A percentile compares a stretch with the other conserved stretches of the same genome.
phyloP scores from a whole-genome alignment of 2,797 vertebrate genomes.

The Coranthus polyacanthus region DNA sequence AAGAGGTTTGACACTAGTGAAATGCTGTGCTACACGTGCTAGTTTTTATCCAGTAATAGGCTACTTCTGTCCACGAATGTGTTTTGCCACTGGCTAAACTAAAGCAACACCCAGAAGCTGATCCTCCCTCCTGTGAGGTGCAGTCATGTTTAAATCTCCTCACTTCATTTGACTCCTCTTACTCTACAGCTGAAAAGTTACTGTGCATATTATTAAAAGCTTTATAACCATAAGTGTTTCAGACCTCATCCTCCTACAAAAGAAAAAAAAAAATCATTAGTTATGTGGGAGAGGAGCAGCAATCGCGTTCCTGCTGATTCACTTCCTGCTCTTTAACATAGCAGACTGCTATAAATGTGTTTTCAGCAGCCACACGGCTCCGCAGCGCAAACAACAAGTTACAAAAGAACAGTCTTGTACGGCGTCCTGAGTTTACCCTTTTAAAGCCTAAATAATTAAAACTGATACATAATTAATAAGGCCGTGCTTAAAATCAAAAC shows the following conservation, averaged over 20 bases:
- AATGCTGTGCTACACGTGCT: too few species aligned
- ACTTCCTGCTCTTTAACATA: slow-evolving; percentile 26
- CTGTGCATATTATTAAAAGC: slow-evolving; percentile 25
- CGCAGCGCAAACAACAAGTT: slow-evolving; percentile 35
- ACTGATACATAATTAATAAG: slow-evolving; percentile 61
- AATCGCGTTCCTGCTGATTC: slow-evolving; percentile 13
- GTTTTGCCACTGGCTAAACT: neutral
- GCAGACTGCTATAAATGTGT: slow-evolving; percentile 32
- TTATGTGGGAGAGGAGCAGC: slow-evolving; percentile 29
- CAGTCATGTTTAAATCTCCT: slow-evolving; percentile 1
- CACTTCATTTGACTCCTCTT: neutral
- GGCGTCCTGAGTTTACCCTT: slow-evolving; percentile 31
- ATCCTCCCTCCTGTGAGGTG: neutral
- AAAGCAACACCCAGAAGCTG: neutral
- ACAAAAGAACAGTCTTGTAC: slow-evolving; percentile 30
- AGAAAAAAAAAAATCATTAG: slow-evolving; percentile 14
- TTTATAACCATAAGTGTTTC: slow-evolving; percentile 20
- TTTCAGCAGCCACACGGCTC: slow-evolving; percentile 47
- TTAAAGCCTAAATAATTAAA: slow-evolving; percentile 61
- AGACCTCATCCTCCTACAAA: slow-evolving; percentile 6
- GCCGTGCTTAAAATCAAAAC: slow-evolving; percentile 61
- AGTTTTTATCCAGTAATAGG: too few species aligned
- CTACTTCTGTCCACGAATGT: too few species aligned
- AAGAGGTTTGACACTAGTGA: too few species aligned
- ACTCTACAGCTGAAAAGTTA: slow-evolving; percentile 23